Evolutionary conservation across 2,113 vertebrate genomes (phyloP).

Genomic region (Channa maculata): DNA sequence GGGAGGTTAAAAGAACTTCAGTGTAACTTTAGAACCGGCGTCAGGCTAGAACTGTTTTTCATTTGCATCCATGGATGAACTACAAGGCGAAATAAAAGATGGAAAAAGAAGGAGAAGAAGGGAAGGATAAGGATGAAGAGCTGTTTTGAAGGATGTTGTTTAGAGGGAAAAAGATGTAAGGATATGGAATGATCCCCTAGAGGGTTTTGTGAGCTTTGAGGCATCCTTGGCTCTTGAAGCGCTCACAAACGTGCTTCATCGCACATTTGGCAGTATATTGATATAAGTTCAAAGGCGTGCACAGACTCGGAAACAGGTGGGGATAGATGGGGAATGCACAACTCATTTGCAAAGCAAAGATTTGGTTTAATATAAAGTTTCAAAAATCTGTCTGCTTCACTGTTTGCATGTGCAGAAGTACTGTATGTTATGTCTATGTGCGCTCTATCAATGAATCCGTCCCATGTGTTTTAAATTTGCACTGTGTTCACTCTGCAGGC

Average conservation of each 20-base stretch:
- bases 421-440: conserved; percentile 29
- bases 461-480: conserved; percentile 39
- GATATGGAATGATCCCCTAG: conserved; percentile 48
- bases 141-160: conserved; percentile 58
- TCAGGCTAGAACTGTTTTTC: conserved; percentile 38
- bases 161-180: conserved; percentile 49
- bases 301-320: conserved; percentile 35
- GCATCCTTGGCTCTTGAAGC: conserved; percentile 37
- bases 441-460: conserved; percentile 15
- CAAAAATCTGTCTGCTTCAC: conserved; percentile 19
- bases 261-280: conserved; percentile 37
- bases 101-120: conserved; percentile 15
- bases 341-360: not conserved
- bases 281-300: conserved; percentile 28
- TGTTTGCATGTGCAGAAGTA: conserved; percentile 18
- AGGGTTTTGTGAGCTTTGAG: conserved; percentile 47
- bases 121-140: conserved; percentile 33
- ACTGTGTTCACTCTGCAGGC: conserved; percentile 22
- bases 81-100: not conserved
- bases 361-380: conserved; percentile 20
- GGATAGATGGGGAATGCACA: not conserved
- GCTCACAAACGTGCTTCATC: conserved; percentile 35
- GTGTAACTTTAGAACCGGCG: conserved; percentile 44
- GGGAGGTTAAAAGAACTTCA: conserved; percentile 46
- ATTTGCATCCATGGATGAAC: conserved; percentile 49